A percentile compares a stretch with the other conserved stretches of the same genome.
phyloP scores from a whole-genome alignment of 2,113 vertebrate genomes.

The Hippoglossus stenolepis region DNA sequence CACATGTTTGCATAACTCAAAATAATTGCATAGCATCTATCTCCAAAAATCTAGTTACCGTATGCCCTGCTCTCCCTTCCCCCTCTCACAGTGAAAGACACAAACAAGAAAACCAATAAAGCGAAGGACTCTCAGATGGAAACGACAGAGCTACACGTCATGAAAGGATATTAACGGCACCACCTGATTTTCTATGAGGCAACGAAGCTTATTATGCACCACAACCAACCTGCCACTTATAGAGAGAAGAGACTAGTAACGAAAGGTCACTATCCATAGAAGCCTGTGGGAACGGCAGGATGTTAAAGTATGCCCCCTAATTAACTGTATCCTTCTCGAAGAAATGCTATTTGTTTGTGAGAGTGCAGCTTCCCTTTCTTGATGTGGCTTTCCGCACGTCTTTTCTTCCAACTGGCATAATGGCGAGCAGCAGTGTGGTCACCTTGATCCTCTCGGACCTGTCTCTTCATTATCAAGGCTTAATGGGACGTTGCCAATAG shows the following conservation, averaged over 20 bases:
- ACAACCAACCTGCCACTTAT: conserved; percentile 30
- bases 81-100: conserved; percentile 20
- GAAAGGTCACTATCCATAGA: conserved; percentile 17
- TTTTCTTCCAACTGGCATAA: conserved; percentile 49
- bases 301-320: conserved; percentile 45
- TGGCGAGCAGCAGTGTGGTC: conserved; percentile 52
- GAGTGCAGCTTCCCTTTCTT: conserved; percentile 40
- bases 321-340: conserved; percentile 56
- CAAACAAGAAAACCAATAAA: conserved; percentile 60
- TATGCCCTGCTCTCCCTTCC: conserved; percentile 17
- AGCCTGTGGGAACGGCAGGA: conserved; percentile 16
- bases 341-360: conserved; percentile 59
- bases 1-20: conserved; percentile 55
- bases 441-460: conserved; percentile 58
- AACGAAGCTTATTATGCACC: conserved; percentile 28
- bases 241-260: conserved; percentile 10
- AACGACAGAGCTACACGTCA: conserved; percentile 33
- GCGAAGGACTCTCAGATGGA: conserved; percentile 24
- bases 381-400: conserved; percentile 14
- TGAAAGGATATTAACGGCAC: conserved; percentile 53
- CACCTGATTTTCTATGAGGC: conserved; percentile 39
- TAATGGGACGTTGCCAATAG: conserved; percentile 79
- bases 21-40: conserved; percentile 54
- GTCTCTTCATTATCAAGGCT: conserved; percentile 45
- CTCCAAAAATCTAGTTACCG: conserved; percentile 44